Conservation (phyloP, 2,113 vertebrate genomes). For the Heteronetta atricapilla region DNA sequence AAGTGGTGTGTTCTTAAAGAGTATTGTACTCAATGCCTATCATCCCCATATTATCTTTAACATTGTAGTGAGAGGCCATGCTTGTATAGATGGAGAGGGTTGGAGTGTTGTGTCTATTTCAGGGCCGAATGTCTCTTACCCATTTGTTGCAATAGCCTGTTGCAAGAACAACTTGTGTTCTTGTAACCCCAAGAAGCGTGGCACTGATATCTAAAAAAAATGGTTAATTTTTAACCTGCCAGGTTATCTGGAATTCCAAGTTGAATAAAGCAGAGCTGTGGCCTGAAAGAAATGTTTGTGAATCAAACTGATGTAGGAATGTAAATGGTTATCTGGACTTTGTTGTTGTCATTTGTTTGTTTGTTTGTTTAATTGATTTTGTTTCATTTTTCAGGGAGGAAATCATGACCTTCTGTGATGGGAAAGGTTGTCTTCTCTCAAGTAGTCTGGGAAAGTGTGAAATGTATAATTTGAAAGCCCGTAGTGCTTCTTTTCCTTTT, state of each 20-base stretch:
- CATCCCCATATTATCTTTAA: neutral
- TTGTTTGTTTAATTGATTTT: neutral
- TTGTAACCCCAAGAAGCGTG: neutral
- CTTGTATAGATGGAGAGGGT: neutral
- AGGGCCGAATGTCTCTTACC: neutral
- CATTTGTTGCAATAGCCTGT: neutral
- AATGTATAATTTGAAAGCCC: neutral
- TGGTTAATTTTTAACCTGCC: neutral
- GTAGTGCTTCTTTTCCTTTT: neutral
- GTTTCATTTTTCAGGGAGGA: neutral
- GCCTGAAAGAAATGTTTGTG: neutral
- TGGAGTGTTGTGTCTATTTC: neutral
- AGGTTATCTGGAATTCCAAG: neutral
- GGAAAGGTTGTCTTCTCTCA: neutral
- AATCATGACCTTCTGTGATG: neutral
- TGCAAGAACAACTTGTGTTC: neutral
- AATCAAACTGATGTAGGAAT: neutral
- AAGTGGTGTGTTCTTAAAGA: neutral
- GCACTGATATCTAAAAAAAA: neutral
- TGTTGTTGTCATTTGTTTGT: neutral
- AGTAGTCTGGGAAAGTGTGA: neutral
- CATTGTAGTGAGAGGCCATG: neutral
- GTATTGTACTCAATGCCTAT: neutral
- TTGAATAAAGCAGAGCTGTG: neutral
- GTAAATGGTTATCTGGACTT: neutral